Evolutionary conservation across 2,113 vertebrate genomes (phyloP).

Genomic region (Vulpes vulpes): DNA sequence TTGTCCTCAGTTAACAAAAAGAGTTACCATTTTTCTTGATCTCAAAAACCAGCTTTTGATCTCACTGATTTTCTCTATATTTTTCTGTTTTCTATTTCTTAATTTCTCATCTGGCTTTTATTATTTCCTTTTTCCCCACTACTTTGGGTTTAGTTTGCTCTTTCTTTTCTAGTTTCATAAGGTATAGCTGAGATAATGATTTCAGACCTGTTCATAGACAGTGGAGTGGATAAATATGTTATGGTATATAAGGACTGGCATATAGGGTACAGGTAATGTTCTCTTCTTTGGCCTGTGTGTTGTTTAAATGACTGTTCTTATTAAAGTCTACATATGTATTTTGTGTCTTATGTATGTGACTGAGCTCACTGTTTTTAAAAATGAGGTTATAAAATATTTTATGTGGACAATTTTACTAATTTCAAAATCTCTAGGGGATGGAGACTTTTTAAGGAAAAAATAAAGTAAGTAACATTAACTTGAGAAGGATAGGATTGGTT

Average conservation of each 20-base stretch:
- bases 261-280: background rate
- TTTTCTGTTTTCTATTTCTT: background rate
- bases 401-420: background rate
- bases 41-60: background rate
- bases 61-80: background rate
- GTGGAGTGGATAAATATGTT: background rate
- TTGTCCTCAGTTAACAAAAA: background rate
- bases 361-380: background rate
- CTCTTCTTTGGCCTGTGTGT: background rate
- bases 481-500: background rate
- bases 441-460: constrained; percentile 4
- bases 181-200: background rate
- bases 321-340: background rate
- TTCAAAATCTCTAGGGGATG: background rate
- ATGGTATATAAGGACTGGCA: background rate
- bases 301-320: background rate
- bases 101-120: background rate
- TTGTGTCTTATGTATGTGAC: background rate
- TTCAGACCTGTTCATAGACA: background rate
- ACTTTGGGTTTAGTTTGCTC: background rate
- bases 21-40: background rate
- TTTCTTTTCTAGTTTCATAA: background rate
- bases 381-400: background rate
- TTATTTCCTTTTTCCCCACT: background rate
- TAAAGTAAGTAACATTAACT: background rate